phyloP scores from a whole-genome alignment of 1,140 invertebrate species.

The Daktulosphaira vitifoliae region DNA sequence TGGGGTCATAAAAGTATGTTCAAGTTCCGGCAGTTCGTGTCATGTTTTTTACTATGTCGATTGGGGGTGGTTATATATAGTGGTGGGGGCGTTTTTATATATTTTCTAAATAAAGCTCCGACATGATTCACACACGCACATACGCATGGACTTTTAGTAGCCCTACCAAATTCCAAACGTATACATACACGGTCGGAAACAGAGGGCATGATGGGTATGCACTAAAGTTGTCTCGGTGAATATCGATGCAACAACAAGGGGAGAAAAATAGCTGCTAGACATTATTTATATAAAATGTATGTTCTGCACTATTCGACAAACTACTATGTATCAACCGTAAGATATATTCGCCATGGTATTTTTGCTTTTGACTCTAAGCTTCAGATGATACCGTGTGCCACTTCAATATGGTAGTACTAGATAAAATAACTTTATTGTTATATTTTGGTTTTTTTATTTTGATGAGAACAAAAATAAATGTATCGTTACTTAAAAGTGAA shows the following conservation, averaged over 20 bases:
- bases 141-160: conserved; percentile 9
- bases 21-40: conserved; percentile 14
- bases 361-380: too few relatives aligned
- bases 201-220: background rate
- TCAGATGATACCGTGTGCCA: too few relatives aligned
- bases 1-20: conserved; percentile 19
- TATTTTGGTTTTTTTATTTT: too few relatives aligned
- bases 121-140: conserved; percentile 16
- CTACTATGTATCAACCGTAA: too few relatives aligned
- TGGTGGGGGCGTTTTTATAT: background rate
- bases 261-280: conserved; percentile 12
- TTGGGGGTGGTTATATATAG: background rate
- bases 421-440: too few relatives aligned
- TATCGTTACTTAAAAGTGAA: too few relatives aligned
- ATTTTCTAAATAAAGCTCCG: conserved; percentile 18
- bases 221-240: background rate
- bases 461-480: too few relatives aligned
- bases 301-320: too few relatives aligned
- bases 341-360: too few relatives aligned
- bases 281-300: too few relatives aligned
- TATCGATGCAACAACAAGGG: conserved; percentile 6
- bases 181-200: background rate
- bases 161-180: conserved; percentile 5
- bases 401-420: too few relatives aligned
- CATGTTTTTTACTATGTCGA: conserved; percentile 15